Evolutionary conservation across 2,888 invertebrate species (phyloP), one percentile per base, ranked within the genome.

Genomic region (Erebia aethiops): DNA sequence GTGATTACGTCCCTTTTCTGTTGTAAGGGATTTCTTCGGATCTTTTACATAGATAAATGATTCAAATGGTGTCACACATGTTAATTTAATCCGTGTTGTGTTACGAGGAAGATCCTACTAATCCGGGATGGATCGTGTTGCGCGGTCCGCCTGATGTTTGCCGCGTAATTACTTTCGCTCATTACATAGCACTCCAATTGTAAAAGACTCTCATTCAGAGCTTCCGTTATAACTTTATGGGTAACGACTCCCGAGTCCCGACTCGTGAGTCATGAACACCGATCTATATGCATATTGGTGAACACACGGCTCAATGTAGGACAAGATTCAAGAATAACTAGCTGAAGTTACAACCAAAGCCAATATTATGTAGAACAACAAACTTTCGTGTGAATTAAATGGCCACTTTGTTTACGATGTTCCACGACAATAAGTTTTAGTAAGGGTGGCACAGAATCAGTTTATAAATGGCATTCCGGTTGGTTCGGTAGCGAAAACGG

Each of bases 1-100:
- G 80, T 85, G 88, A 89, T 89, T 90, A 89, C 86, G 84, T 83
- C 84, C 86, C 86, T 83, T 82, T 86, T 87, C 82, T 87, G 89
- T 89, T 89, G 91, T 89, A 90, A 87, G 87, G 87, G 87, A 89
- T 87, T 86, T 84, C 86, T 85, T 81, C 84, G 86, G 87, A 88
- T 87, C 88, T 88, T 90, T 89, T 87, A 89, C 87, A 86, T 85
- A 85, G 85, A 90, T 90, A 89, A 92, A 88, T 86, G 87, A 87
- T 87, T 87, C 84, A 85, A 87, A 85, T 82, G 81, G 83, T 88
- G 85, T 86, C 84, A 84, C 89, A 89, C 89, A 87, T 89, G 90
- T 92, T 88, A 91, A 90, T 91, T 90, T 92, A 91, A 91, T 90
- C 89, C 88, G 81, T 78, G 79, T 81, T 82, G 84, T 83, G 84